Percentiles rank a stretch among this genome's conserved stretches.
Conservation (phyloP, 2,888 invertebrate genomes). For the Watsonalla binaria region DNA sequence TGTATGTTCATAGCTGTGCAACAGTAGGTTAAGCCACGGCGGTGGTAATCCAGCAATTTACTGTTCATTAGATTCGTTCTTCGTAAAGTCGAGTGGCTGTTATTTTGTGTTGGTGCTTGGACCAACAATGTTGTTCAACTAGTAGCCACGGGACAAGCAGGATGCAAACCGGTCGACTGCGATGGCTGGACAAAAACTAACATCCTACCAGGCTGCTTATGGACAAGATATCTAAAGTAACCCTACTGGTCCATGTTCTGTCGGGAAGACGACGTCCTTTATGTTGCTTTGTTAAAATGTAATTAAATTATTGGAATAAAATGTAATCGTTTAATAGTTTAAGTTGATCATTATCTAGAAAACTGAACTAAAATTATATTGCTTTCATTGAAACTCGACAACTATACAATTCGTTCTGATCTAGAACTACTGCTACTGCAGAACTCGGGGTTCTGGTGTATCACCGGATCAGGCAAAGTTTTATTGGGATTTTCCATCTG, state of each 20-base stretch:
- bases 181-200: conserved; percentile 45
- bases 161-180: conserved; percentile 59
- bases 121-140: conserved; percentile 47
- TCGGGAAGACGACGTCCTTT: not conserved
- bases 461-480: too few species aligned
- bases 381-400: too few species aligned
- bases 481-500: too few species aligned
- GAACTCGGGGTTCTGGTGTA: too few species aligned
- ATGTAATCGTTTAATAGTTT: too few species aligned
- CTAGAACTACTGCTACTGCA: too few species aligned
- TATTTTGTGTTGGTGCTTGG: conserved; percentile 29
- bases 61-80: conserved; percentile 12
- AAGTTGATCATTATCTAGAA: too few species aligned
- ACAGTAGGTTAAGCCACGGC: too few species aligned
- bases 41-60: conserved; percentile 8
- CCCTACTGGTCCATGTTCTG: conserved; percentile 9
- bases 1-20: too few species aligned
- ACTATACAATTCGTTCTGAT: too few species aligned
- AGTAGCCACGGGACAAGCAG: conserved; percentile 54
- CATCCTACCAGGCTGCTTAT: conserved; percentile 33
- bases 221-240: conserved; percentile 20
- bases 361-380: too few species aligned
- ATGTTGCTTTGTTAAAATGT: not conserved
- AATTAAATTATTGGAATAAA: too few species aligned
- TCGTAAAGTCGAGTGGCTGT: conserved; percentile 23